Evolutionary conservation across 2,888 invertebrate species (phyloP).

Genomic region (Odontothrips loti): DNA sequence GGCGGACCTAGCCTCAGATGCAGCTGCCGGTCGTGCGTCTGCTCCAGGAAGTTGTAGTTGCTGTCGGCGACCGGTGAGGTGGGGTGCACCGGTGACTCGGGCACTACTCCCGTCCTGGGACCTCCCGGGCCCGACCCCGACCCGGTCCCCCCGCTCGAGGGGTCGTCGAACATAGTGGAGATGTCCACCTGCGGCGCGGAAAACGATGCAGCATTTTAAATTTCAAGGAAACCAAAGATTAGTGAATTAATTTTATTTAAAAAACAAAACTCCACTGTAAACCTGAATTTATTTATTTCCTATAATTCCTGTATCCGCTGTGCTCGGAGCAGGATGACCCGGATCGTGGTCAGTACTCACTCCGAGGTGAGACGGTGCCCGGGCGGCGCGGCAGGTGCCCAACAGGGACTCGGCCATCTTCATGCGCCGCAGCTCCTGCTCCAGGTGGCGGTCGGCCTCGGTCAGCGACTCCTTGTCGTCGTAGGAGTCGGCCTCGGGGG

Average conservation of each 20-base stretch:
- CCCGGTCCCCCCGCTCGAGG: background rate
- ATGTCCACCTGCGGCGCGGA: background rate
- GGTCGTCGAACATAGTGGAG: constrained; percentile 16
- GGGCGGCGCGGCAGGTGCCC: constrained; percentile 39
- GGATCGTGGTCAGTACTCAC: no score
- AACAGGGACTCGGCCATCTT: constrained; percentile 32
- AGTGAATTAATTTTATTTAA: no score
- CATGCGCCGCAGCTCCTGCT: constrained; percentile 23
- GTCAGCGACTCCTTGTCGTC: constrained; percentile 9
- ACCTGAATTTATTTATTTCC: no score
- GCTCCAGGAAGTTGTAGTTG: constrained; percentile 7
- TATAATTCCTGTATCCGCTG: background rate
- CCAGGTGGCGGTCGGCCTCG: constrained; percentile 18
- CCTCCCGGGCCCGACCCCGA: background rate
- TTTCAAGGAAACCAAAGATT: background rate
- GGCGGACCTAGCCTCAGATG: background rate
- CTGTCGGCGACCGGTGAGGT: background rate
- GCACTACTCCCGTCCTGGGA: background rate
- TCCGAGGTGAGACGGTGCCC: constrained; percentile 31
- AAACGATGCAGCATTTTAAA: no score
- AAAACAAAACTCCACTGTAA: background rate
- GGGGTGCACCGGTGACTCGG: constrained; percentile 9
- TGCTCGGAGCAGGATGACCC: no score
- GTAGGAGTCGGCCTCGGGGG: background rate
- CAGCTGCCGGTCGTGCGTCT: constrained; percentile 23